Conservation (phyloP, 2,888 invertebrate genomes). For the Piscicola geometra region DNA sequence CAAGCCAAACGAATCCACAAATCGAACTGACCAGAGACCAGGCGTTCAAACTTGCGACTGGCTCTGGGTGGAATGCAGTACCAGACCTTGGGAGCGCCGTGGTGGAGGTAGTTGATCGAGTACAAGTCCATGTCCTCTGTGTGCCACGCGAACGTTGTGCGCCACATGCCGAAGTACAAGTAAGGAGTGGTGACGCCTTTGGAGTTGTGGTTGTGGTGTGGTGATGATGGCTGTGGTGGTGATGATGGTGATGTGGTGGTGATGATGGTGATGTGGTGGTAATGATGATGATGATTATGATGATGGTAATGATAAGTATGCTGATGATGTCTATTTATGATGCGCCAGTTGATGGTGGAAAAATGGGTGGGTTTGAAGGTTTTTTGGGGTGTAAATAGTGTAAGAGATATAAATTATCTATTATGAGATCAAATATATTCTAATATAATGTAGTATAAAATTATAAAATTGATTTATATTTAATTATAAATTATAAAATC, state of each 20-base stretch:
- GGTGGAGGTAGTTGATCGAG: conserved; percentile 96
- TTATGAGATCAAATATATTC: neutral
- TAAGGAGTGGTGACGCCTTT: conserved; percentile 87
- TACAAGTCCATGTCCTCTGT: conserved; percentile 98
- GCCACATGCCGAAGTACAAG: conserved; percentile 99
- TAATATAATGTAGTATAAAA: neutral
- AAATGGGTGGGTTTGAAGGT: too few species aligned
- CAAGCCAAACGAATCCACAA: too few species aligned
- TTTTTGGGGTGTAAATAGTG: neutral
- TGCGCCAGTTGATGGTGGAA: too few species aligned
- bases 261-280: neutral
- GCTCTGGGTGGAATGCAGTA: conserved; percentile 94
- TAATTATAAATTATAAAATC: neutral
- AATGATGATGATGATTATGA: too few species aligned
- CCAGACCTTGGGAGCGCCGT: conserved; percentile 87
- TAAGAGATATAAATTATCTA: neutral
- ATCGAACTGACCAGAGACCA: conserved; percentile 61
- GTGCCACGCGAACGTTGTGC: conserved; percentile 99
- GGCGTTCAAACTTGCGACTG: conserved; percentile 82
- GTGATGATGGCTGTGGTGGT: neutral
- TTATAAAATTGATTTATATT: neutral
- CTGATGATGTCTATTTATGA: too few species aligned
- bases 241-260: neutral
- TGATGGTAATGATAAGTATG: too few species aligned
- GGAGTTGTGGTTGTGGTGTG: neutral